These are phyloP conservation scores for Papilio gigon DNA, from an alignment of 2,888 invertebrate species.

Conservation along the genomic window DNA sequence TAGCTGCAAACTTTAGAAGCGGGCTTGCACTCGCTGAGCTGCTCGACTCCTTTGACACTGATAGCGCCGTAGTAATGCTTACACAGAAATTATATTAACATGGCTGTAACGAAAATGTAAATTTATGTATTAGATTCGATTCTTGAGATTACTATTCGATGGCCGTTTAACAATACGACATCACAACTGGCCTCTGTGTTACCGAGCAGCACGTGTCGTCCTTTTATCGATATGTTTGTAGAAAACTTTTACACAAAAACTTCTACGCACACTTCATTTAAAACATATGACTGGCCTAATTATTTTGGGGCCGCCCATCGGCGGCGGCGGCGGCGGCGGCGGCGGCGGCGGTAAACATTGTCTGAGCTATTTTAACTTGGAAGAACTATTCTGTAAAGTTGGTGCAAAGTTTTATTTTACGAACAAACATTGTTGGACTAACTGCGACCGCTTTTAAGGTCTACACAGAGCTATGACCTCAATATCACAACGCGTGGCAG, in stretches of 20 bases:
- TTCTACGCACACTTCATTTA: constrained; percentile 23
- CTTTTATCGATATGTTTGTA: neutral
- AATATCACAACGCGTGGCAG: neutral
- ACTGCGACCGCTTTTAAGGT: neutral
- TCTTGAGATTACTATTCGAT: too few relatives aligned
- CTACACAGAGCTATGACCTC: neutral
- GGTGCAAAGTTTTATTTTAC: constrained; percentile 13
- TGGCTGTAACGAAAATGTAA: neutral
- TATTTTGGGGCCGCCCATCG: constrained; percentile 22
- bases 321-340: neutral
- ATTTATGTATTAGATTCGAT: too few relatives aligned
- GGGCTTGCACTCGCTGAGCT: constrained; percentile 18
- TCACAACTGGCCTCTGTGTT: neutral
- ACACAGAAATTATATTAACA: neutral
- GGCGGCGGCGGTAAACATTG: constrained; percentile 6
- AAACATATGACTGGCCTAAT: constrained; percentile 34
- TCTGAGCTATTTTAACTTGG: constrained; percentile 14
- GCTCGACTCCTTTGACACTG: neutral
- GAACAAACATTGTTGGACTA: constrained; percentile 16
- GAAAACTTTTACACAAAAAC: neutral
- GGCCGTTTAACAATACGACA: too few relatives aligned
- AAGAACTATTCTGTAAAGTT: constrained; percentile 12
- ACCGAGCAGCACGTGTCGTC: neutral
- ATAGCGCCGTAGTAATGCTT: neutral
- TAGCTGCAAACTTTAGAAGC: constrained; percentile 16